These are phyloP conservation scores for Asbolus verrucosus DNA, from an alignment of 1,140 invertebrate genomes.

Conservation along the genomic window DNA sequence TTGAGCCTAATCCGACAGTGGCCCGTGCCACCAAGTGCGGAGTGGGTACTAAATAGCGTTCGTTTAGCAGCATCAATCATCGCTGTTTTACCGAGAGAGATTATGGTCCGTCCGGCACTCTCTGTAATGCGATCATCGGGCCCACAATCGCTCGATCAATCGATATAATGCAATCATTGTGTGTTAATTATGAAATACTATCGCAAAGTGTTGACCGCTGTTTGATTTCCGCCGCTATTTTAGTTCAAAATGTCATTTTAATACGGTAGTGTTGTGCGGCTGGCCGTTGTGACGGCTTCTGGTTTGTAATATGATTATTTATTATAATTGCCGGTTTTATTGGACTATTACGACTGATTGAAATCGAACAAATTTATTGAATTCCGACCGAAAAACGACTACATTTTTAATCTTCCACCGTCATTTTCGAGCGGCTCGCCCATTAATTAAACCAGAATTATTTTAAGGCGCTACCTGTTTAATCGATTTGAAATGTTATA, in stretches of 20 bases:
- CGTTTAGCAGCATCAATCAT: conserved; percentile 46
- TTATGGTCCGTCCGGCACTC: conserved; percentile 50
- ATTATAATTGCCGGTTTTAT: conserved; percentile 56
- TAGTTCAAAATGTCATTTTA: conserved; percentile 58
- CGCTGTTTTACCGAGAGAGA: conserved; percentile 47
- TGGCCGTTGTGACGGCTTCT: conserved; percentile 52
- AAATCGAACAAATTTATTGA: conserved; percentile 53
- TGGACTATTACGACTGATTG: conserved; percentile 52
- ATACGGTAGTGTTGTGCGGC: conserved; percentile 54
- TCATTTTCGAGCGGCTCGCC: too few relatives aligned
- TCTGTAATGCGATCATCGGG: conserved; percentile 53
- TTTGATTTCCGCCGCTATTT: conserved; percentile 60
- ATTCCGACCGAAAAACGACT: conserved; percentile 11
- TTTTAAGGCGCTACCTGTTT: too few relatives aligned
- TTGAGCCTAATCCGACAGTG: conserved; percentile 51
- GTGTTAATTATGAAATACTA: conserved; percentile 60
- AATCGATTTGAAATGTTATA: too few relatives aligned
- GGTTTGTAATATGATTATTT: conserved; percentile 56
- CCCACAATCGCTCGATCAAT: conserved; percentile 55
- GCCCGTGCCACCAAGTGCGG: conserved; percentile 7
- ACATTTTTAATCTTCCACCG: not conserved
- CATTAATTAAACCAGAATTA: too few relatives aligned
- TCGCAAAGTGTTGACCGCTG: conserved; percentile 59
- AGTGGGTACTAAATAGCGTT: conserved; percentile 45
- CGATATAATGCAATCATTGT: conserved; percentile 58